Percentiles rank a stretch among this genome's conserved stretches.
Evolutionary conservation across 2,797 vertebrate genomes (phyloP).

Genomic region (Molossus alvarezi): DNA sequence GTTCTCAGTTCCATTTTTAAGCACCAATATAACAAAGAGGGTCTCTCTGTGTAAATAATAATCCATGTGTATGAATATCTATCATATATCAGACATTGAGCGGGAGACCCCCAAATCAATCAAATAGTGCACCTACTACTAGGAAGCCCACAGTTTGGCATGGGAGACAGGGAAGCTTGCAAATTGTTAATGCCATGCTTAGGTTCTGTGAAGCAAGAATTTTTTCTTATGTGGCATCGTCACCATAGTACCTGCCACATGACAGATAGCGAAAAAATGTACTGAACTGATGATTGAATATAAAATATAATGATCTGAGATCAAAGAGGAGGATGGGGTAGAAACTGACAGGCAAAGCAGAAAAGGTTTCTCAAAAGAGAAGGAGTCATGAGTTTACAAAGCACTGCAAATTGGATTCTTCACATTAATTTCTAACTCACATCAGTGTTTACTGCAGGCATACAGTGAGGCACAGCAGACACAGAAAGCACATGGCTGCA

Average conservation of each 20-base stretch:
- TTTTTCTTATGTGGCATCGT: background rate
- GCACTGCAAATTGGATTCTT: background rate
- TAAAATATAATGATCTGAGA: background rate
- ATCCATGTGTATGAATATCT: background rate
- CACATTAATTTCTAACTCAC: background rate
- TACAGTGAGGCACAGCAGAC: background rate
- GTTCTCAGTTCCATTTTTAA: background rate
- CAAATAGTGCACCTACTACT: background rate
- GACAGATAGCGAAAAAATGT: background rate
- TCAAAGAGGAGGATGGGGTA: background rate
- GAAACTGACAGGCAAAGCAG: background rate
- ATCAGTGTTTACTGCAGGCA: background rate
- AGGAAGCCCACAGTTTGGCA: background rate
- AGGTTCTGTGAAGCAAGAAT: background rate
- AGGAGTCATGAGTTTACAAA: background rate
- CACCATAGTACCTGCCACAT: background rate
- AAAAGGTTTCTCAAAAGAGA: background rate
- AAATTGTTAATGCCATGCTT: background rate
- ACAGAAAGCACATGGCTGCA: background rate
- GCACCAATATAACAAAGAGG: background rate
- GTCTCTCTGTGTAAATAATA: background rate
- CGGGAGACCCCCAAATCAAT: background rate
- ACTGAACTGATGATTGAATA: conserved; percentile 21
- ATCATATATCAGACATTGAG: background rate
- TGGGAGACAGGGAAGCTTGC: background rate